Conservation (phyloP, 2,113 vertebrate species). For the Cheirogaleus medius region DNA sequence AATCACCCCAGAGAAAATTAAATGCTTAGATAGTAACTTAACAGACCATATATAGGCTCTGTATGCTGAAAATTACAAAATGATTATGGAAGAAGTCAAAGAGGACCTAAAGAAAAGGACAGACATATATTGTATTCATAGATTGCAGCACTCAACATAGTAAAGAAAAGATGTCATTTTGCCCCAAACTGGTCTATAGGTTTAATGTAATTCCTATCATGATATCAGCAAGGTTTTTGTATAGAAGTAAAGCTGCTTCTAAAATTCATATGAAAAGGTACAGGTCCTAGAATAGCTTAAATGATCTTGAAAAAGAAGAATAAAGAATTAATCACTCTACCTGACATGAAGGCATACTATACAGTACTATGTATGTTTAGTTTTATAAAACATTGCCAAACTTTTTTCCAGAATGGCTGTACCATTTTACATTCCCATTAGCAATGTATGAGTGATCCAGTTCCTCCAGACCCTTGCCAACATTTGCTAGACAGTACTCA, state of each 20-base stretch:
- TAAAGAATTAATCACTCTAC: not conserved
- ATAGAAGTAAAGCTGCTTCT: not conserved
- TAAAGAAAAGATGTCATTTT: not conserved
- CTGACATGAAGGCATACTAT: fast-evolving
- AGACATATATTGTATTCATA: not conserved
- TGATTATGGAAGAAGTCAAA: not conserved
- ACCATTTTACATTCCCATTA: too few species aligned
- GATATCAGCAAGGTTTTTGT: not conserved
- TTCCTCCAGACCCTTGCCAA: too few species aligned
- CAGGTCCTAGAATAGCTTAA: not conserved
- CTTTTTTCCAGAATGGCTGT: too few species aligned
- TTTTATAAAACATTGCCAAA: too few species aligned
- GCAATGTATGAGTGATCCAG: too few species aligned
- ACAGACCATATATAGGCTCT: not conserved
- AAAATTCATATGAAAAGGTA: not conserved
- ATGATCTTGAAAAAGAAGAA: not conserved
- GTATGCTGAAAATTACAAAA: not conserved
- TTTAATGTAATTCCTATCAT: not conserved
- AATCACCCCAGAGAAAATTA: not conserved
- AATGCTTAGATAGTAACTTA: not conserved
- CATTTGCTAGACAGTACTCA: not conserved
- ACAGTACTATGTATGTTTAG: not conserved
- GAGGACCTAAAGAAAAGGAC: not conserved
- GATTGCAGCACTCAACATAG: not conserved
- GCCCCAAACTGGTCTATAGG: not conserved